A percentile compares a stretch with the other conserved stretches of the same genome.
phyloP scores from a whole-genome alignment of 2,797 vertebrate genomes.

The Podarcis lilfordi region DNA sequence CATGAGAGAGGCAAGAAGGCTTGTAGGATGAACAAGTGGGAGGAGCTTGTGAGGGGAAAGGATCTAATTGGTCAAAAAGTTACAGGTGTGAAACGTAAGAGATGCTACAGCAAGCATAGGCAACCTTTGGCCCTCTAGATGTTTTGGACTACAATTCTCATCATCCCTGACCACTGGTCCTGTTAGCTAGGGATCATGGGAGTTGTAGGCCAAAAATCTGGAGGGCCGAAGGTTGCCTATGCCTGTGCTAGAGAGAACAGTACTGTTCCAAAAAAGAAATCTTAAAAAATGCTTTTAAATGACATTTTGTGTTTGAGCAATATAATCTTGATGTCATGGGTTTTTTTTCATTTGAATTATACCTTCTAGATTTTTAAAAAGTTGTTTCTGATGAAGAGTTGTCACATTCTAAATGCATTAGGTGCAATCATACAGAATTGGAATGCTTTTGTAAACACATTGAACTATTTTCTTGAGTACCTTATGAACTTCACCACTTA shows the following conservation, averaged over 20 bases:
- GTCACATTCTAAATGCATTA: neutral
- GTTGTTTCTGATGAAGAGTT: neutral
- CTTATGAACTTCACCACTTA: neutral
- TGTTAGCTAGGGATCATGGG: no score
- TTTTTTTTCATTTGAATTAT: neutral
- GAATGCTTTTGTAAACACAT: neutral
- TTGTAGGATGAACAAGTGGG: neutral
- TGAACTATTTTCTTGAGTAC: neutral
- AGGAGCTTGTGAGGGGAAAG: no score
- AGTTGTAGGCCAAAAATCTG: no score
- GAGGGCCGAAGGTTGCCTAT: no score
- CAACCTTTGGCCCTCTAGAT: no score
- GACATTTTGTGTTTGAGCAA: neutral
- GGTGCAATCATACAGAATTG: neutral
- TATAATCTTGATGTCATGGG: neutral
- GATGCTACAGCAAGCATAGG: neutral
- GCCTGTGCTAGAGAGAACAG: neutral
- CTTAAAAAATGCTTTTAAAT: neutral
- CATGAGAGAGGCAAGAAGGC: neutral
- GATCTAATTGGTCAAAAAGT: neutral
- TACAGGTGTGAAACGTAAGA: neutral
- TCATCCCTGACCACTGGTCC: no score
- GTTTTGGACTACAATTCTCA: no score
- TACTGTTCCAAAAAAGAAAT: neutral
- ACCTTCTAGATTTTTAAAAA: neutral